Evolutionary conservation across 2,113 vertebrate species (phyloP), one percentile per base, ranked within the genome.

Genomic region (Dipodomys merriami): DNA sequence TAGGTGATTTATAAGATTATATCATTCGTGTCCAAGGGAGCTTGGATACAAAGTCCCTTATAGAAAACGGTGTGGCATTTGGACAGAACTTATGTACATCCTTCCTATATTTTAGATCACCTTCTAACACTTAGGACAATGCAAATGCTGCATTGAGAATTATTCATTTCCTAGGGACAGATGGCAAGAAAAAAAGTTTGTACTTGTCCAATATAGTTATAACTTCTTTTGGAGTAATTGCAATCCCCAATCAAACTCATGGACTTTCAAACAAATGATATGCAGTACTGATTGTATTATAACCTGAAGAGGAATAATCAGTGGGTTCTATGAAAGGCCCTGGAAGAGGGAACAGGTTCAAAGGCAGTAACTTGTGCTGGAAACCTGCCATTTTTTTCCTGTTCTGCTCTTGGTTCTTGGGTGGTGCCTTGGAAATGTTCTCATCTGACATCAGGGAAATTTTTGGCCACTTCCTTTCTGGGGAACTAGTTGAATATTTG

Each of bases 381-480:
- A 46, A 74, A 72, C 7, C 33, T 4, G 18, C 20, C 30, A 18
- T 27, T 44, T 62, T 78, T 53, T n/a, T 35, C 7, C 33, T 60
- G 23, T 1, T 60, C n/a, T 33, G 5, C 44, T 39, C 10, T 39
- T 25, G 22, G 12, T 22, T 67, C 64, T 67, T 12, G 80, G 86
- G 68, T 25, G 57, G 27, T 29, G 23, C 9, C 86, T 9, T 79
- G n/a, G 65, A 71, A 68, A n/a, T 57, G 65, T 49, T 80, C 49
- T 94, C 33, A 65, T 60, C 90, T 96, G 77, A 82, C 67, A 96
- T 9, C 77, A 23, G 5, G 79, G 76, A 86, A 62, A 5, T 81
- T 57, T 95, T 76, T 65, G n/a, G 9, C 77, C 60, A 72, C 49
- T 83, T 88, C 60, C 1, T 27, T 68, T 60, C 6, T 33, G 49